Evolutionary conservation across 2,888 invertebrate species (phyloP).

Genomic region (Mermis nigrescens): DNA sequence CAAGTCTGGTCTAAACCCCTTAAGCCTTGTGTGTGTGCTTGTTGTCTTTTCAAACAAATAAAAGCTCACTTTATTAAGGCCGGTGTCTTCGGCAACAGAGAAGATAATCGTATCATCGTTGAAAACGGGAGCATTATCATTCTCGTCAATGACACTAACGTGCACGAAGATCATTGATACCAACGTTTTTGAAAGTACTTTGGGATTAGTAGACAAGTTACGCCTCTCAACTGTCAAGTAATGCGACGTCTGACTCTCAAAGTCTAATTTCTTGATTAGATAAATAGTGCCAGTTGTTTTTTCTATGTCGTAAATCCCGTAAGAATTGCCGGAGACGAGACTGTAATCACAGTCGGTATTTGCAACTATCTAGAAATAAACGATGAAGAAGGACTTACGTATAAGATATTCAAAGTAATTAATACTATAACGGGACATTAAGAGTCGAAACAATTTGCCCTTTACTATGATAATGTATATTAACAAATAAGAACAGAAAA

Average conservation of each 20-base stretch:
- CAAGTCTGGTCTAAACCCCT: too few relatives aligned
- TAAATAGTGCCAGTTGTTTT: slow-evolving; percentile 59
- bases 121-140: slow-evolving; percentile 52
- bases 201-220: slow-evolving; percentile 1
- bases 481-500: too few relatives aligned
- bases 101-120: slow-evolving; percentile 59
- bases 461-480: too few relatives aligned
- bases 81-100: slow-evolving; percentile 52
- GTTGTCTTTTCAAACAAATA: too few relatives aligned
- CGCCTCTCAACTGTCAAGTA: slow-evolving; percentile 48
- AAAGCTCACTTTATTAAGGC: too few relatives aligned
- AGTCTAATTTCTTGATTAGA: slow-evolving; percentile 67
- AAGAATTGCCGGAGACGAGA: slow-evolving; percentile 11
- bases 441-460: too few relatives aligned
- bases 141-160: slow-evolving; percentile 55
- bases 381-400: too few relatives aligned
- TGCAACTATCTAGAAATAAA: too few relatives aligned
- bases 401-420: too few relatives aligned
- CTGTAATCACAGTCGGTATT: not conserved
- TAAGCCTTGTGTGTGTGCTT: too few relatives aligned
- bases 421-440: too few relatives aligned
- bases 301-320: slow-evolving; percentile 54
- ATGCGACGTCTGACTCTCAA: slow-evolving; percentile 64
- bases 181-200: too few relatives aligned
- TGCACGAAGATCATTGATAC: slow-evolving; percentile 30